These are phyloP conservation scores for Mystacornis crossleyi DNA, from an alignment of 2,113 vertebrate genomes.

Conservation along the genomic window DNA sequence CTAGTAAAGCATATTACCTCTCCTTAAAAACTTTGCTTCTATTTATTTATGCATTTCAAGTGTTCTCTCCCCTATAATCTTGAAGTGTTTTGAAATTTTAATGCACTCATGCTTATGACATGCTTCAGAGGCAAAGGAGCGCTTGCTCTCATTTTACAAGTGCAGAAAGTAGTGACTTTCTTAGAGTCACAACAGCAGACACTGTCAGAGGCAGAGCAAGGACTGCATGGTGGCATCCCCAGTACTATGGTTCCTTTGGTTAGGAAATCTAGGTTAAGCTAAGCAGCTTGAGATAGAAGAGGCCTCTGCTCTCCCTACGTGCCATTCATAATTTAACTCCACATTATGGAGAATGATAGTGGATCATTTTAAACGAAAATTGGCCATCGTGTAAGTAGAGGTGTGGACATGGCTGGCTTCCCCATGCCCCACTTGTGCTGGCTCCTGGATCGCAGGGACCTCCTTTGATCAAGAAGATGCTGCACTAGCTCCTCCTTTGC, in stretches of 20 bases:
- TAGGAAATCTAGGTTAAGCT: background rate
- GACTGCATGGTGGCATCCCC: background rate
- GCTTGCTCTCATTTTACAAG: background rate
- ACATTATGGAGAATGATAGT: background rate
- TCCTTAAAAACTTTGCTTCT: background rate
- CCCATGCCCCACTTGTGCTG: background rate
- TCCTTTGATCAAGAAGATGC: background rate
- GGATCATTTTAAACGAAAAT: background rate
- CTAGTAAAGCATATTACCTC: background rate
- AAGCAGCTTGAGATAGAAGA: background rate
- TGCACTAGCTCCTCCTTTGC: background rate
- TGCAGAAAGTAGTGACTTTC: background rate
- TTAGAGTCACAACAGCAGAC: background rate
- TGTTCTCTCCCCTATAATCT: background rate
- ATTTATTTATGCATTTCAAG: background rate
- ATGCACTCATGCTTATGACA: background rate
- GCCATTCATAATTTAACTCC: background rate
- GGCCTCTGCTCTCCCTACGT: background rate
- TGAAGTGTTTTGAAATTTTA: background rate
- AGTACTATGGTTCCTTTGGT: background rate
- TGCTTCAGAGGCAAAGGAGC: background rate
- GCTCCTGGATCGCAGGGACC: background rate
- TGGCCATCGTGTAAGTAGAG: background rate
- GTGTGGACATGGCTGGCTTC: background rate
- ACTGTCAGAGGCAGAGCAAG: background rate